phyloP scores from a whole-genome alignment of 2,888 invertebrate genomes.

The Harmothoe impar region DNA sequence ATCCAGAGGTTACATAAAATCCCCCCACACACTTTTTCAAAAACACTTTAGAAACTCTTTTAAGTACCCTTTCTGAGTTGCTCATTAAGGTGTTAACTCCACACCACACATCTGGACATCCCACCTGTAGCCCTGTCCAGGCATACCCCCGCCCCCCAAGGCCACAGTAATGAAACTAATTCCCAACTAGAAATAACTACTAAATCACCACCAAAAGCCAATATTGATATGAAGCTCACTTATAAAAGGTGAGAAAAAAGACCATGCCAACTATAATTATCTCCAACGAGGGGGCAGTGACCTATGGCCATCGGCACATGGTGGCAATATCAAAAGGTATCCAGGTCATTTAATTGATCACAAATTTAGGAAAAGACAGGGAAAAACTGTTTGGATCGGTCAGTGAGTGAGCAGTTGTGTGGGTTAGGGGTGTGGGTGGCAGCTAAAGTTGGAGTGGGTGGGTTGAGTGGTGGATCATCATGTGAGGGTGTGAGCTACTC shows the following conservation, averaged over 20 bases:
- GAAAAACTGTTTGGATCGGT: not conserved
- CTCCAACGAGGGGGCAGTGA: not conserved
- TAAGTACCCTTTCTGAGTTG: too few species aligned
- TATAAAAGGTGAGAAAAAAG: not conserved
- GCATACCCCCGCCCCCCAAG: not conserved
- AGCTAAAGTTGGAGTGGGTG: not conserved
- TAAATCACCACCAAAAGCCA: not conserved
- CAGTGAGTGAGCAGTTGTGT: not conserved
- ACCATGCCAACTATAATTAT: not conserved
- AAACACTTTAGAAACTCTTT: too few species aligned
- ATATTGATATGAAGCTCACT: not conserved
- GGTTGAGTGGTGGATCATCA: not conserved
- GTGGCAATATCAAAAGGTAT: not conserved
- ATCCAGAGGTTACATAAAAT: too few species aligned
- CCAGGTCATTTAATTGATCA: not conserved
- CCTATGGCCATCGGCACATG: not conserved
- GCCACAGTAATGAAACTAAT: conserved; percentile 11
- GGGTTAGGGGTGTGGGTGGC: not conserved
- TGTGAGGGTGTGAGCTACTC: conserved; percentile 16
- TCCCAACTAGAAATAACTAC: not conserved
- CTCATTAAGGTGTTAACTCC: too few species aligned
- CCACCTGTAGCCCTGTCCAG: not conserved
- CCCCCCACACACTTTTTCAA: too few species aligned
- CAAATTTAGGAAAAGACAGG: not conserved
- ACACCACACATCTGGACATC: not conserved